A percentile compares a stretch with the other conserved stretches of the same genome.
phyloP scores from a whole-genome alignment of 2,888 invertebrate species.

The Mantis religiosa region DNA sequence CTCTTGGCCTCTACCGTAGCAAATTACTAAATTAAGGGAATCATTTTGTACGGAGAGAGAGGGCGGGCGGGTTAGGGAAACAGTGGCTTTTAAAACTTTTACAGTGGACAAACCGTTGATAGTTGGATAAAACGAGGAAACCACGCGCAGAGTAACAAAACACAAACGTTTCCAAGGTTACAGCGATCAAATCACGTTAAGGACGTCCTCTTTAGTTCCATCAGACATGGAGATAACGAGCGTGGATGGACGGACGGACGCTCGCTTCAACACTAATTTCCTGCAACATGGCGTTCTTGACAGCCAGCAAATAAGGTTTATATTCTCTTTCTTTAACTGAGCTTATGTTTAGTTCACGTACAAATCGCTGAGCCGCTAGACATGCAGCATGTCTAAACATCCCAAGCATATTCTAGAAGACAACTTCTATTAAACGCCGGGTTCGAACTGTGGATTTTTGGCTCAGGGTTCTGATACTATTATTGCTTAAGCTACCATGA shows the following conservation, averaged over 20 bases:
- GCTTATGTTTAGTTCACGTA: too few relatives aligned
- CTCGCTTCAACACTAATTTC: neutral
- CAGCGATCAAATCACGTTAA: slow-evolving; percentile 11
- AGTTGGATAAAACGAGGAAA: slow-evolving; percentile 2
- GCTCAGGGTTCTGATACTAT: too few relatives aligned
- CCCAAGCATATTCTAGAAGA: too few relatives aligned
- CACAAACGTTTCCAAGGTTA: slow-evolving; percentile 8
- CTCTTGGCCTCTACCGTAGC: neutral
- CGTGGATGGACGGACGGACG: neutral
- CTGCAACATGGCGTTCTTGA: neutral
- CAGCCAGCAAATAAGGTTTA: neutral
- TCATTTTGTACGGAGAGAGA: neutral
- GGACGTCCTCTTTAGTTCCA: neutral
- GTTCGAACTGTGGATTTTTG: too few relatives aligned
- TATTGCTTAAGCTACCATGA: too few relatives aligned
- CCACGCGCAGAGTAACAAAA: slow-evolving; percentile 36
- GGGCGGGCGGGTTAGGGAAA: neutral
- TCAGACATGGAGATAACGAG: neutral
- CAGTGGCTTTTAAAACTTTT: neutral
- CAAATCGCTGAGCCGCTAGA: too few relatives aligned
- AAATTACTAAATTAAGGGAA: neutral
- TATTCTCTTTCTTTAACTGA: neutral
- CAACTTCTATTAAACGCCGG: too few relatives aligned
- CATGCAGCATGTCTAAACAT: too few relatives aligned
- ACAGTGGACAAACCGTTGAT: neutral